These are phyloP conservation scores for Acanthococcus lagerstroemiae DNA, from an alignment of 2,888 invertebrate species.

Conservation along the genomic window DNA sequence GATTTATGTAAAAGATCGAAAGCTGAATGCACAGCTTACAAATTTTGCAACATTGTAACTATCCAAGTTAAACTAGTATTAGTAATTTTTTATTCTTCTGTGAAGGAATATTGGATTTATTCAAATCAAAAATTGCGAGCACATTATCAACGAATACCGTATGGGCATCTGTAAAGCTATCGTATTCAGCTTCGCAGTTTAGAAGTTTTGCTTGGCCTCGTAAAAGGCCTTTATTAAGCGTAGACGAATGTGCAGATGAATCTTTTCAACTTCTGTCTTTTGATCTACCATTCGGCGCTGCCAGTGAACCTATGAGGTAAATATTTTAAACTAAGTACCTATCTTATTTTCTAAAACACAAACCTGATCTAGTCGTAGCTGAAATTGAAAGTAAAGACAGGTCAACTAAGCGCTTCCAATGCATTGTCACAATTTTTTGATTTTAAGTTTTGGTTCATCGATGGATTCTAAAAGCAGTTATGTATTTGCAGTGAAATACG, in stretches of 20 bases:
- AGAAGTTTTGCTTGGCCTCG: conserved; percentile 52
- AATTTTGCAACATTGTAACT: no score
- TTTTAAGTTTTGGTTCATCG: no score
- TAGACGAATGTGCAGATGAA: neutral
- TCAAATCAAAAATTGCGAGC: conserved; percentile 85
- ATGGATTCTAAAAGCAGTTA: no score
- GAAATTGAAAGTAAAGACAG: no score
- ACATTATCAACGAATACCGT: conserved; percentile 48
- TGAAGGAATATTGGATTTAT: conserved; percentile 63
- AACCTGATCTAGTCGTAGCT: conserved; percentile 33
- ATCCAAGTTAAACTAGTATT: no score
- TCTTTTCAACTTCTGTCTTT: conserved; percentile 1
- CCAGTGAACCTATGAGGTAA: conserved; percentile 62
- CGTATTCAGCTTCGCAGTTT: conserved; percentile 51
- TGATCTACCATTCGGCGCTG: conserved; percentile 76
- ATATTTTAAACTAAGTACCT: conserved; percentile 10
- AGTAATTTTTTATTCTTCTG: neutral
- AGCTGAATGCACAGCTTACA: no score
- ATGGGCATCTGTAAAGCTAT: conserved; percentile 47
- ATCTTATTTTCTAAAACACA: neutral
- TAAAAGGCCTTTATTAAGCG: neutral
- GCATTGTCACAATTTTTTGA: no score
- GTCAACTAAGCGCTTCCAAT: no score
- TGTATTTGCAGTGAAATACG: conserved; percentile 62
- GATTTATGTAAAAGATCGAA: no score